Conservation (phyloP, 2,113 vertebrate genomes). For the Calidris pugnax region DNA sequence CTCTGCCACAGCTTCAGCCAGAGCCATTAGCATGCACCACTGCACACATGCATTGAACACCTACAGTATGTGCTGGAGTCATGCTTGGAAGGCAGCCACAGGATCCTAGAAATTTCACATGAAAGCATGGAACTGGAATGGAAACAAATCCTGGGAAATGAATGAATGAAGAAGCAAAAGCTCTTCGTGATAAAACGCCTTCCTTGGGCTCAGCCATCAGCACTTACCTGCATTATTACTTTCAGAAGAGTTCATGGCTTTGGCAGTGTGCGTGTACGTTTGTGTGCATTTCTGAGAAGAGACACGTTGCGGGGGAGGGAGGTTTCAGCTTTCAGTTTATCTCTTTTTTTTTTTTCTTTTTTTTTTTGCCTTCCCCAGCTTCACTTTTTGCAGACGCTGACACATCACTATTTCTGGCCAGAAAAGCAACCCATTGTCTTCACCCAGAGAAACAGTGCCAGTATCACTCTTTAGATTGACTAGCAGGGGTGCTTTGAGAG, state of each 20-base stretch:
- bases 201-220: not conserved
- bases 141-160: constrained; percentile 31
- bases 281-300: not conserved
- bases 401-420: constrained; percentile 66
- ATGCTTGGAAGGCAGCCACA: constrained; percentile 67
- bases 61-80: constrained; percentile 64
- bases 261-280: not conserved
- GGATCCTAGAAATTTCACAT: constrained; percentile 63
- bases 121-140: constrained; percentile 48
- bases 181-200: not conserved
- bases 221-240: not conserved
- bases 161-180: constrained; percentile 8
- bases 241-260: not conserved
- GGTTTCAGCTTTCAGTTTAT: constrained; percentile 33
- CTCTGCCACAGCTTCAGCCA: constrained; percentile 51
- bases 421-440: constrained; percentile 64
- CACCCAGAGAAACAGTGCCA: constrained; percentile 45
- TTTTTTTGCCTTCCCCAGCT: not conserved
- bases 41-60: constrained; percentile 63
- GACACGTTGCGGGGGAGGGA: not conserved
- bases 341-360: not conserved
- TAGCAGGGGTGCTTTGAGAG: constrained; percentile 51
- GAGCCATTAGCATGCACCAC: constrained; percentile 64
- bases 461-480: constrained; percentile 40
- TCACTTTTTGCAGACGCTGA: constrained; percentile 60